phyloP scores from a whole-genome alignment of 2,888 invertebrate genomes.

The Cantharis rufa region DNA sequence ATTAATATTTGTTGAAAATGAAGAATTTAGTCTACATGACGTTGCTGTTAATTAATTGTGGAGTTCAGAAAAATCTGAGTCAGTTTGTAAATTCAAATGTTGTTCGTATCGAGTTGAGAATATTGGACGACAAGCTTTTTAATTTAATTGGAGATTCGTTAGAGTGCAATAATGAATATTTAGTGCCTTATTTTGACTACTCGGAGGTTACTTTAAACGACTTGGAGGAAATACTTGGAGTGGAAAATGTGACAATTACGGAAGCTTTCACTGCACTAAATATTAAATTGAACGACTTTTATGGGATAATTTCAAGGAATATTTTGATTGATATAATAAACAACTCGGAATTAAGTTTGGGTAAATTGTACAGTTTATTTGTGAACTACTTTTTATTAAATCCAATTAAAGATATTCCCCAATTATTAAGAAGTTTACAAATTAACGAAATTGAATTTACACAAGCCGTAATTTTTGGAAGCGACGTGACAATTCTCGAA shows the following conservation, averaged over 20 bases:
- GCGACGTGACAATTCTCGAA: conserved; percentile 19
- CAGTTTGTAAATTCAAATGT: conserved; percentile 16
- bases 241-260: conserved; percentile 10
- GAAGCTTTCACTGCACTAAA: conserved; percentile 17
- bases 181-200: conserved; percentile 12
- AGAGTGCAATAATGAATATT: conserved; percentile 12
- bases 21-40: background rate
- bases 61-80: background rate
- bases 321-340: background rate
- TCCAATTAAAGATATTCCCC: conserved; percentile 11
- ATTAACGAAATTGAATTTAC: conserved; percentile 18
- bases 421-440: conserved; percentile 15
- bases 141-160: conserved; percentile 26
- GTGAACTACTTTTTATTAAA: conserved; percentile 17
- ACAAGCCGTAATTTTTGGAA: conserved; percentile 22
- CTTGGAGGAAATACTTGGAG: conserved; percentile 16
- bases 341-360: background rate
- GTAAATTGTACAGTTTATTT: conserved; percentile 11
- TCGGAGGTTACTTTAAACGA: conserved; percentile 21
- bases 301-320: background rate
- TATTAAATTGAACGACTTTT: conserved; percentile 6
- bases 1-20: background rate
- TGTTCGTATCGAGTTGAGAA: conserved; percentile 16
- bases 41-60: background rate
- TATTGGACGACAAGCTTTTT: conserved; percentile 26